Conservation (phyloP, 2,888 invertebrate species). For the Heliconius aoede region DNA sequence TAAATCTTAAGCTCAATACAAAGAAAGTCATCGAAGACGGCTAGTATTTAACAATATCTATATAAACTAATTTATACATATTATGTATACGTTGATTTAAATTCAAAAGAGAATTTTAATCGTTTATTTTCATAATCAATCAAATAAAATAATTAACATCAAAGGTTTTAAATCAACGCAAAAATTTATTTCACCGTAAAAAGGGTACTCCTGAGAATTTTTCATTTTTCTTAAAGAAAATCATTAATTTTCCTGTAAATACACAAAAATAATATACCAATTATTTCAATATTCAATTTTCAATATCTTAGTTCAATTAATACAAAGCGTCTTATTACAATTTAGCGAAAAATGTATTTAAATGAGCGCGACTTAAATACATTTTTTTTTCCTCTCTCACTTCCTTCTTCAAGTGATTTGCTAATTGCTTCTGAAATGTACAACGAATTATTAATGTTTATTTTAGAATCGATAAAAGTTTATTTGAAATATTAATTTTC, state of each 20-base stretch:
- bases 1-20: no score
- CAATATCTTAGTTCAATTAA: background rate
- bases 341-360: no score
- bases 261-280: background rate
- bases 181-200: background rate
- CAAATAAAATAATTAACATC: background rate
- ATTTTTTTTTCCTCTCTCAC: background rate
- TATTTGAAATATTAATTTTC: background rate
- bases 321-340: background rate
- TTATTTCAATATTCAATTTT: background rate
- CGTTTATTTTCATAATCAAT: background rate
- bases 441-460: background rate
- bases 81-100: no score
- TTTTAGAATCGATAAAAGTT: background rate
- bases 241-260: background rate
- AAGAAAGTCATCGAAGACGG: no score
- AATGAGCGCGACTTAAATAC: background rate
- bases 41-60: no score
- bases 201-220: background rate
- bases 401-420: constrained; percentile 9
- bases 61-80: background rate
- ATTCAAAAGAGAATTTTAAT: background rate
- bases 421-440: constrained; percentile 5
- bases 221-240: background rate
- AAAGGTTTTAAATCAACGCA: background rate